Evolutionary conservation across 2,797 vertebrate genomes (phyloP), one percentile per base, ranked within the genome.

Genomic region (Streptopelia turtur): DNA sequence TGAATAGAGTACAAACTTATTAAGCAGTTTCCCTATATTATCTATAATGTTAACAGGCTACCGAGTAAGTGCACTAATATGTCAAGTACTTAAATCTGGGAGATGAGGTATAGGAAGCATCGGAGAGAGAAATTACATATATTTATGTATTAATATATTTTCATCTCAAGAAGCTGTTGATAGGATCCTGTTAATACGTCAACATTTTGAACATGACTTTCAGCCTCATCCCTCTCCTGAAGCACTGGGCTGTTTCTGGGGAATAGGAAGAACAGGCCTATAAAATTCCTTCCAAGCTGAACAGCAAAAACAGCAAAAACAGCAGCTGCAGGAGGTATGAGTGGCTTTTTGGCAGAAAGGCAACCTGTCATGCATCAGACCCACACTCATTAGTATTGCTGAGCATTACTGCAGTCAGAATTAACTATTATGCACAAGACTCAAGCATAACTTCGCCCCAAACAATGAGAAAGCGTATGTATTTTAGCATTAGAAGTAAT

Each of bases 241-340:
- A 94, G 75, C 16, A 47, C 45, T 69, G n/a, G 10, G 9, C 45
- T 69, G 43, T 77, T 93, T 79, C 77, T 83, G 35, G 37, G 31
- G 53, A 93, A 61, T 53, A 71, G 33, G 30, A 83, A 63, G 56
- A 79, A 35, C 39, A 83, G n/a, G 47, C 50, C 74, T 92, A 69
- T 66, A 83, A 94, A 78, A 49, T 52, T 91, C 47, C 72, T 69
- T 47, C 53, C n/a, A 84, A 35, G 16, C 52, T 56, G 57, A 95
- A 91, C 33, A 93, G 86, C 72, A 95, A 71, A 90, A 95, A 15
- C 78, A 94, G 85, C 89, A 93, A 71, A 90, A 95, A 15, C 78
- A 94, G 85, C 89, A 93, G 87, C 74, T 87, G 89, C 66, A 95
- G 68, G 33, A 83, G 78, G 56, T 66, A 37, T 64, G 55, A 92